Evolutionary conservation across 30 jellyfish, hydroid and myxozoan species (phyloP), one percentile per base, ranked within the genome.

Genomic region (Haliclystus octoradiatus): DNA sequence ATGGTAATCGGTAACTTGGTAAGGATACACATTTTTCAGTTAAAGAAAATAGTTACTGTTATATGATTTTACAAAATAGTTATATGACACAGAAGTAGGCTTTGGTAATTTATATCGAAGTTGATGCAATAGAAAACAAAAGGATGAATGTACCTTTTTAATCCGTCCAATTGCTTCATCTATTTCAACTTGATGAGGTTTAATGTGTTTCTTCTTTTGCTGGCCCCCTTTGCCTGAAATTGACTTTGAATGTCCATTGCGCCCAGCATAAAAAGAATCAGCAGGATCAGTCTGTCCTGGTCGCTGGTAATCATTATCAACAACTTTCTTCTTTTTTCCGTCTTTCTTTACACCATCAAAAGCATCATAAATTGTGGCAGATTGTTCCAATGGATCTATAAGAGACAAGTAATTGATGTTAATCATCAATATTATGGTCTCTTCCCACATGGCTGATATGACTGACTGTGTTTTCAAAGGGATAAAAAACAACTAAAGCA

Each of bases 311-410:
- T 66, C 77, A 30, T 68, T 61, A 53, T n/a, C n/a, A n/a, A n/a
- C n/a, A n/a, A n/a, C n/a, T n/a, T n/a, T n/a, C n/a, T n/a, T n/a
- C n/a, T n/a, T 70, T 52, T 50, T 31, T 14, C 52, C 34, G 19
- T 23, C 12, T 46, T 33, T 34, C 33, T 80, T 80, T 24, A 40
- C 70, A 1, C 50, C 78, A 63, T 76, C 77, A 2, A 74, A 93
- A 22, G 93, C 95, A 27, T 64, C 68, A 51, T 74, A 84, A 2
- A 66, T 65, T 15, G 95, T 84, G 49, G 71, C 77, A 31, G 73
- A 83, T 34, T 76, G 73, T 65, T 84, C 81, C 31, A 84, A 25
- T 7, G 95, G 95, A 61, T 84, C 95, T 84, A 32, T 13, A 60
- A 29, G 15, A 51, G 65, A 2, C 28, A 33, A 35, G 19, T 1